Evolutionary conservation across 1,140 invertebrate species (phyloP), one percentile per base, ranked within the genome.

Genomic region (Leptinotarsa texana): DNA sequence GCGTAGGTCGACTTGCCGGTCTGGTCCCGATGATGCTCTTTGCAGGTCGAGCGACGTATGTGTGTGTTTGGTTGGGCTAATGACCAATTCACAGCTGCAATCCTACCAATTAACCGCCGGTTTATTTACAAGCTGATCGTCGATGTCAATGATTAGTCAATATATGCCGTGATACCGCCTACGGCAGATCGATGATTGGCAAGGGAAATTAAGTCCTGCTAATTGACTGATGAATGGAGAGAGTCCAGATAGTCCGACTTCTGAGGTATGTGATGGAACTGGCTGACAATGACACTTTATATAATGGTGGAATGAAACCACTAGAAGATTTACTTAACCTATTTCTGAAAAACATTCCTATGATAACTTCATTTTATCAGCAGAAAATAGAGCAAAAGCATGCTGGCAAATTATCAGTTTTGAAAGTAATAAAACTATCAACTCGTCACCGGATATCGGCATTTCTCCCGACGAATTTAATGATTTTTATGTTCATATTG

Each of bases 71-170:
- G 76, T 77, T 70, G 79, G 63, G 77, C 82, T 83, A 83, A 83
- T 83, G 81, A 81, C 82, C 82, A 82, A 83, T 83, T 82, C 82
- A 82, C 76, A 78, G 78, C 74, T 80, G 77, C 77, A 81, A 80
- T 77, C 77, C 82, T 78, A 79, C 81, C 82, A 83, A 83, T 83
- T 83, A 83, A 80, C 76, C 74, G 66, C 76, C 77, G 79, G 76
- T 79, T 82, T 83, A 83, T 83, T 83, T 83, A 81, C 82, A 82
- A 79, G 73, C 71, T 75, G 78, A 80, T 80, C 76, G 73, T 69
- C 69, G 68, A 62, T 72, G 69, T 72, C 69, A 72, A 72, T 72
- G 69, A 72, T 72, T 72, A 72, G 69, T 62, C 69, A 61, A 72
- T 72, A 72, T 72, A 17, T 49, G 69, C 48, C 68, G n/a, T 67